These are phyloP conservation scores for Argyrosomus japonicus DNA, from an alignment of 2,113 vertebrate species.

Conservation along the genomic window DNA sequence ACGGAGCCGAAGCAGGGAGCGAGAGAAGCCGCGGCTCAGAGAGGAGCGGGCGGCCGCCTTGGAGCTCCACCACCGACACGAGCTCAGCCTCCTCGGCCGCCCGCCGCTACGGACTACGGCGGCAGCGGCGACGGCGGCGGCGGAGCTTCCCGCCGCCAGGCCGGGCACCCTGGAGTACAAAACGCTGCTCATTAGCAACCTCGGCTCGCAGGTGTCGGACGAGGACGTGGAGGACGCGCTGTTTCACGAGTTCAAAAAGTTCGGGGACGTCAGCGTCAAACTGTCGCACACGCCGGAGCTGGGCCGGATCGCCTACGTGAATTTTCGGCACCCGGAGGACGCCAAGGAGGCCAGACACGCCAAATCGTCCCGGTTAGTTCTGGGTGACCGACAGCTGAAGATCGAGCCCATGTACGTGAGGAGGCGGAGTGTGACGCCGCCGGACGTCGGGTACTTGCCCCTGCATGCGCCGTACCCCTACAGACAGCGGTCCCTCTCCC, in stretches of 20 bases:
- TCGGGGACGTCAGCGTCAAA: constrained; percentile 96
- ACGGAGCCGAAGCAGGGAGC: constrained; percentile 83
- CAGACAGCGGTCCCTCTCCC: constrained; percentile 92
- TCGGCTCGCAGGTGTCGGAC: constrained; percentile 93
- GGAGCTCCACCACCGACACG: constrained; percentile 86
- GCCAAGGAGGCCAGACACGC: constrained; percentile 95
- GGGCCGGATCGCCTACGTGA: constrained; percentile 95
- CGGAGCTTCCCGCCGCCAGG: constrained; percentile 72
- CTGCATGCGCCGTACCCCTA: constrained; percentile 89
- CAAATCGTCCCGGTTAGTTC: constrained; percentile 88
- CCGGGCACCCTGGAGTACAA: constrained; percentile 90
- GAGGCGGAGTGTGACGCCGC: constrained; percentile 85
- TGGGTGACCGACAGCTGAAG: constrained; percentile 93
- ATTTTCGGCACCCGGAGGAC: constrained; percentile 94
- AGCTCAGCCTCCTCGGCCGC: constrained; percentile 78
- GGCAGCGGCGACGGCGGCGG: constrained; percentile 65
- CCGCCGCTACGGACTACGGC: constrained; percentile 73
- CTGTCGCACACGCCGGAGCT: constrained; percentile 96
- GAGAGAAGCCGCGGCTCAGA: constrained; percentile 86
- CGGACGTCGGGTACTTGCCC: constrained; percentile 89
- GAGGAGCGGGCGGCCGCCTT: constrained; percentile 82
- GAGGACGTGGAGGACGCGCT: constrained; percentile 96
- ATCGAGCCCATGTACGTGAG: constrained; percentile 94
- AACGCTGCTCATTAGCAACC: constrained; percentile 94
- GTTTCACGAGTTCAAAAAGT: constrained; percentile 98